These are phyloP conservation scores for Centropus bengalensis DNA, from an alignment of 2,113 vertebrate species.

Conservation along the genomic window DNA sequence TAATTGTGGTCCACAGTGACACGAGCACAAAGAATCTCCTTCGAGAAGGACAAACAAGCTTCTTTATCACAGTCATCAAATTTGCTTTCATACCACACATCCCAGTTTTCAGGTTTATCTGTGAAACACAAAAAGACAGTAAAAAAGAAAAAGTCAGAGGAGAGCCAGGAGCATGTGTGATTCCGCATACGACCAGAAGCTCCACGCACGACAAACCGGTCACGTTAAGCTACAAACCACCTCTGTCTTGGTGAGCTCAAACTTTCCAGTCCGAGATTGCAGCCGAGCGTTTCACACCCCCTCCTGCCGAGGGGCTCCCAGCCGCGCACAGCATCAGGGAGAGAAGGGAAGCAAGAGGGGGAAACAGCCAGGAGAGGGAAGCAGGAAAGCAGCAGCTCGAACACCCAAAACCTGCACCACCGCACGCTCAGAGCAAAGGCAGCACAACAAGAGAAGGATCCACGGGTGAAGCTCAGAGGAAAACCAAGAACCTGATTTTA, in stretches of 20 bases:
- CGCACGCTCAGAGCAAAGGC: neutral
- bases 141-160: neutral
- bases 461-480: neutral
- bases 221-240: neutral
- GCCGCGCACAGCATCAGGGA: no score
- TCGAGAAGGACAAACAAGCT: constrained; percentile 97
- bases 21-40: constrained; percentile 93
- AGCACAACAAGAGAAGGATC: neutral
- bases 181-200: neutral
- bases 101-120: constrained; percentile 98
- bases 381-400: neutral
- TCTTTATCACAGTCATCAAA: constrained; percentile 98
- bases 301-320: neutral
- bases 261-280: neutral
- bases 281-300: neutral
- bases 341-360: neutral
- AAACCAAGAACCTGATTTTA: constrained; percentile 9
- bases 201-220: neutral
- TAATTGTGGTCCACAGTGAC: constrained; percentile 99
- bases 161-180: neutral
- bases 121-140: constrained; percentile 35
- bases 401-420: neutral
- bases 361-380: neutral
- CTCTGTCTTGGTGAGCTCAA: neutral
- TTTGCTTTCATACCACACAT: constrained; percentile 98